Base-by-base conservation (phyloP, 2,113 vertebrate species). In the Macquaria australasica region DNA sequence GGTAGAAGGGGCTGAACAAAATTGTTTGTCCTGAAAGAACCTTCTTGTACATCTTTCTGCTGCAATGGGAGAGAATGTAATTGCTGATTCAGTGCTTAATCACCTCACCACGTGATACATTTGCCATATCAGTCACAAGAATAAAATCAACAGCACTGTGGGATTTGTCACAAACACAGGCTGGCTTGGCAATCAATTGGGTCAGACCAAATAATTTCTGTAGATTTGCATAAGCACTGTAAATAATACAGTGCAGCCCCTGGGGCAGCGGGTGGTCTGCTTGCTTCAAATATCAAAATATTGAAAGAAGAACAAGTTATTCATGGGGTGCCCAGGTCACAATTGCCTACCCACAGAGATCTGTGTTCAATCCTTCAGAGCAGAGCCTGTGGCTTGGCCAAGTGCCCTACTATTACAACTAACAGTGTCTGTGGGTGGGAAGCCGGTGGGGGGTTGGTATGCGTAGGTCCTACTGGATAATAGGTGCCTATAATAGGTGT, bases 211-310 rank as follows among this genome's bases (percentile, higher is more conserved):
- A 60, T 79, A 0, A 63, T 71, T 80, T 48, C 56, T 76, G 23
- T 72, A 72, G 14, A 77, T 77, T 50, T 81, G 7, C 51, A 77
- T 23, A 63, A 70, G 31, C 28, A 51, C 31, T 76, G 67, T 51
- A 59, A 72, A 67, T 72, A 77, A 43, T 43, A 34, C 28, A 67
- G 28, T n/a, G 39, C 59, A 25, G 28, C 23, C 3, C 56, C 20
- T 10, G 9, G 11, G 11, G 28, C 39, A 20, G 73, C 1, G 5
- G 28, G 37, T 55, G 48, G 66, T 59, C 16, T 72, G 23, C 18
- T 48, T 71, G 34, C 4, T 53, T 53, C 5, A 77, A 64, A 75
- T 55, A 62, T 45, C 4, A 39, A 56, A 68, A 28, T 75, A 59
- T 12, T 18, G 21, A 58, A 77, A 67, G 28, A 25, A 67, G 43